Evolutionary conservation across 2,113 vertebrate species (phyloP), one percentile per base, ranked within the genome.

Genomic region (Tricholaema leucomelas): DNA sequence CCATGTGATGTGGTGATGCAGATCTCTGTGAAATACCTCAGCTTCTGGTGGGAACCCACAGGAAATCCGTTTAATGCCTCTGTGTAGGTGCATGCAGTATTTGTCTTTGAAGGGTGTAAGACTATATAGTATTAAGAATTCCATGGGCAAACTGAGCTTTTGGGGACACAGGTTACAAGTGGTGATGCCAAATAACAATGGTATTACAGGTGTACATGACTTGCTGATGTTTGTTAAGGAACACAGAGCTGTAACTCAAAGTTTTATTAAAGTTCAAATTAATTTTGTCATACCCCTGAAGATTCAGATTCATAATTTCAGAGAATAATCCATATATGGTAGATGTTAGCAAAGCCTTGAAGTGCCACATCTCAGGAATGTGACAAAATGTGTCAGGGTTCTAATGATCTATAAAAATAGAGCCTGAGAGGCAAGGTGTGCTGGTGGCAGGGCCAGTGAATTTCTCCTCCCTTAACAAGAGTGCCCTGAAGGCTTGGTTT

Each of bases 361-460:
- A 83, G 76, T 88, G 72, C 61, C 64, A 63, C 64, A 7, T 66
- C 8, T 12, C 4, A 2, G 59, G 40, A 44, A 76, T 52, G 56
- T 87, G 79, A 87, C 81, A 79, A 65, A 92, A 81, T 2, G 7
- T 69, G 89, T 75, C 87, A 80, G 67, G 6, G 59, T 87, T 91
- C 64, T 80, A 27, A 85, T 46, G 31, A 40, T 55, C 78, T 79
- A 3, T 76, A 70, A 85, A 95, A 92, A 75, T 8, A 79, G 85
- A 82, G 56, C n/a, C 31, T 33, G 67, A 82, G 67, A 93, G 75
- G 74, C 67, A 50, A 81, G 1, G 2, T 79, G 42, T 66, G 87
- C 60, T 63, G 31, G 30, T 61, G 84, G 66, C 78, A 79, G 55
- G 44, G 44, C 48, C 36, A 25, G 44, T 15, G 78, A 40, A 81